Base-by-base conservation (phyloP, 2,113 vertebrate species). In the Paraplagusia blochii region DNA sequence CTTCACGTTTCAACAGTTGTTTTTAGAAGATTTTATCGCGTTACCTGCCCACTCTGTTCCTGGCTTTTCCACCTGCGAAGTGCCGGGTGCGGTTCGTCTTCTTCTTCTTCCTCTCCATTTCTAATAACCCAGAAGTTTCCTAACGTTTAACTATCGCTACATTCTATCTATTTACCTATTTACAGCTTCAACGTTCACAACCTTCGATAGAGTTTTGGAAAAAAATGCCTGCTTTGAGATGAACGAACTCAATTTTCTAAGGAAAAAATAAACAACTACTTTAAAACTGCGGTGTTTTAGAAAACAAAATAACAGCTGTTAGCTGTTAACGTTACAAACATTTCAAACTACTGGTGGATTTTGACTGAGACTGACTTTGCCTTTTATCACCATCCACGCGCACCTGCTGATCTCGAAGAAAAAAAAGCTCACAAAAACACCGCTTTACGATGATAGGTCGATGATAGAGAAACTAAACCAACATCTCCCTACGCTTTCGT, bases 21-120 rank as follows among this genome's bases (percentile, higher is more conserved):
- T 40, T 11, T 11, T 39, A 8, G 9, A 39, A 39, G 9, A 40
- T 40, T 40, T 40, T 40, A 11, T 12, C 4, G 38, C 13, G 4
- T 69, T 82, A 90, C 89, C 88, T 88, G 73, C 63, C 60, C 12
- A 88, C 68, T 54, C 89, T 18, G 35, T 85, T 80, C 55, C 51
- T 74, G 5, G 87, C 89, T 40, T 29, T 46, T 5, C 68, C 70
- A 52, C 47, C 55, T 15, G 56, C 40, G 42, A 58, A 36, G 14
- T 16, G 53, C 11, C 53, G 70, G 50, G 72, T 60, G 10, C 67
- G 22, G 22, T 29, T 77, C 4, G 7, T 47, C 10, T 63, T 35
- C 36, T 59, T 67, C 29, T 60, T 77, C 40, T 47, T 66, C 22
- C 64, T 75, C 44, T 85, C 81, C 87, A 86, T 87, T 3, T n/a